Evolutionary conservation across 2,888 invertebrate genomes (phyloP), one percentile per base, ranked within the genome.

Genomic region (Erebia ligea): DNA sequence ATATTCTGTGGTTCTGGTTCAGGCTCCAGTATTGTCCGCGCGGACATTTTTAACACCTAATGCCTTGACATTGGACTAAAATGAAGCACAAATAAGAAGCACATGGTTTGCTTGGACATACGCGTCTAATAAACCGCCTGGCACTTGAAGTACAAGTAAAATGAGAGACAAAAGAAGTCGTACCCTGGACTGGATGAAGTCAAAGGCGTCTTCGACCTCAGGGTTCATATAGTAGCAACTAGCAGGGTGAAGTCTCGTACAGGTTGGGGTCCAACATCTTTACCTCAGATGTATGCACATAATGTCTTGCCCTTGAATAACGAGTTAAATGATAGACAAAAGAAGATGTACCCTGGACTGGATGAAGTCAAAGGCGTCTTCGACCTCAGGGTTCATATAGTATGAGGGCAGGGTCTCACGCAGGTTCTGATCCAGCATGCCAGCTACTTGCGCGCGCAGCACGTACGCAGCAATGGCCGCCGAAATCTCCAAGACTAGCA

Each of bases 391-490:
- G 73, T 94, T 94, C 21, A 86, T 81, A 66, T 95, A 94, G 84
- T 96, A 96, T 45, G 93, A 84, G 3, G 93, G 91, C 84, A 98
- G 86, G 2, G 96, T 94, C 34, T 93, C 87, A 75, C 95, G 94
- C 82, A 98, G 93, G n/a, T 94, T 94, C 40, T 87, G 81, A 77
- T 91, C 84, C 66, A 95, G 88, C 89, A 95, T 94, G 40, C 92
- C 80, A 0, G 93, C 81, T 86, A 96, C 88, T 94, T 96, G 85
- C 76, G 93, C 83, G 87, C 96, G 91, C 93, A 96, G 82, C 92
- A 95, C 87, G 94, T 97, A 97, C 8, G 97, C 97, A 0, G 97
- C 95, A 78, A 98, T 96, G 57, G 97, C 97, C 8, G 97, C 97
- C 0, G 96, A 95, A 25, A 98, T 88, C 92, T 98, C 97, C 81